Evolutionary conservation across 2,113 vertebrate genomes (phyloP), one percentile per base, ranked within the genome.

Genomic region (rabbit (Oryctolagus cuniculus)): DNA sequence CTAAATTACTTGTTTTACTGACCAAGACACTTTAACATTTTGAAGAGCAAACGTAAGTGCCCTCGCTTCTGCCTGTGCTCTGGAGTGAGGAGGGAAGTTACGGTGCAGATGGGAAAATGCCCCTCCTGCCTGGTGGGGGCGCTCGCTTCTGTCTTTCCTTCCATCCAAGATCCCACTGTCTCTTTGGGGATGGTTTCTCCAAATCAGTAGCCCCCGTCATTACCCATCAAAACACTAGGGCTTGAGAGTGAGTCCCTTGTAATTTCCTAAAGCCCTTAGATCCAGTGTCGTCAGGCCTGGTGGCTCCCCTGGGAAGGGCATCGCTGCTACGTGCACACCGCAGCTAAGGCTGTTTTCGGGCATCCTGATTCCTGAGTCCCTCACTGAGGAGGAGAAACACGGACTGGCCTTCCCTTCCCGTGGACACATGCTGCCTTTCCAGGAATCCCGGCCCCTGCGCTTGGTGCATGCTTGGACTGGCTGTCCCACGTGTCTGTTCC

Each of bases 201-300:
- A 84, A 61, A 67, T 75, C 44, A 81, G 6, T 21, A 74, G 31
- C 83, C 49, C 44, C 1, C 2, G 55, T 82, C 77, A 70, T 51
- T 90, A 78, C 67, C 51, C 27, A 78, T 94, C 73, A 77, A 90
- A 80, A 70, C 69, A 38, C 44, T 44, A 67, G 84, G 58, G 53
- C 73, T 85, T 95, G 49, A 81, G 80, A 80, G 44, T 13, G 38
- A 22, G 44, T 55, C 17, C 21, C 21, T 27, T 77, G 4, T 6
- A 21, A 51, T 93, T 95, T 73, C 10, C 36, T 77, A 11, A 61
- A 21, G 29, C 51, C 74, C 25, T 49, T 64, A 9, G 29, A 16
- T 34, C 31, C 77, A 11, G 34, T 72, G 31, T 49, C 34, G 7
- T 12, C 4, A 1, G 9, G 15, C 79, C 58, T 34, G 36, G 63